Base-by-base conservation (phyloP, 2,888 invertebrate species). In the Lasioglossum vierecki region DNA sequence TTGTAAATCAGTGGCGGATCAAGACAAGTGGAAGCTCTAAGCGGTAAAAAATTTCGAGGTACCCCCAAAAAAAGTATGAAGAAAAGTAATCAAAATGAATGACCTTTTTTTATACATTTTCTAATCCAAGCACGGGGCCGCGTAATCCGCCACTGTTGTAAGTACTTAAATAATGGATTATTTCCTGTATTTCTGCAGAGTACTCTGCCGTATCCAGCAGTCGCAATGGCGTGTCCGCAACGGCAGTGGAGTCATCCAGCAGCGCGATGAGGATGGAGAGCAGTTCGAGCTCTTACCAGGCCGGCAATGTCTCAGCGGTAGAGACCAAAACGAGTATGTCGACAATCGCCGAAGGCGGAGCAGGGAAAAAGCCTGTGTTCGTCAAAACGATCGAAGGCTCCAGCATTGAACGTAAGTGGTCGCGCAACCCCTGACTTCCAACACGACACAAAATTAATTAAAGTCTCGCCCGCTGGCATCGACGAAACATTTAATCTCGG, bases 371-470 rank as follows among this genome's bases (percentile, higher is more conserved):
- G n/a, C 98, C 98, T 2, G 95, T 96, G 79, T 98, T 98, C 93
- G 95, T 96, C 44, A 97, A 97, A 95, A 97, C 97, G 72, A 96
- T 98, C 83, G 97, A 97, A 94, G 98, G 98, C 92, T 96, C 96
- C 89, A 97, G 96, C 93, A 97, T 97, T 89, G 97, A 97, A 96
- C 97, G 98, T 98, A 96, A 97, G 98, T 97, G 93, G 39, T 39
- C 22, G 35, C 18, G 68, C 9, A 68, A 68, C 22, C 8, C 39
- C 2, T 30, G 30, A 63, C 8, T 63, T 63, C 30, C 63, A 63
- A 63, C 30, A 30, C 63, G 30, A 30, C 15, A 63, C 30, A 30
- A 18, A 30, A 63, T 30, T 18, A 18, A 11, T 8, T 22, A 60
- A 76, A 44, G 35, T 39, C 68, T 68, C 18, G 11, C 41, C 15